phyloP scores from a whole-genome alignment of 1,140 invertebrate species.

The Bombyx mandarina region DNA sequence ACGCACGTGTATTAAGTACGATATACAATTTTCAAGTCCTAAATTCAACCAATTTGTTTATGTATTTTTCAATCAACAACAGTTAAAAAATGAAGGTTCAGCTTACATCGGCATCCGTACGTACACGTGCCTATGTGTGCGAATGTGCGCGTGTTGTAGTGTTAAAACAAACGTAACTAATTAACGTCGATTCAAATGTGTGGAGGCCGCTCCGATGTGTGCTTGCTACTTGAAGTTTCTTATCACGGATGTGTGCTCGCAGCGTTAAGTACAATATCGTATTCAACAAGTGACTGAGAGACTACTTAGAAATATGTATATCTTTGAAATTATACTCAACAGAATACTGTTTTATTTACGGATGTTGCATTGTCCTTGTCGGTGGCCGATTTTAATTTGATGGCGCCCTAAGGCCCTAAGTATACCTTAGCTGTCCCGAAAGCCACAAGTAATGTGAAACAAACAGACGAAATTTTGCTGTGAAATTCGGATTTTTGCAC shows the following conservation, averaged over 20 bases:
- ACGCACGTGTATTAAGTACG: no score
- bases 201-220: conserved; percentile 45
- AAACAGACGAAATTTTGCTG: no score
- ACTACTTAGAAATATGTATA: conserved; percentile 24
- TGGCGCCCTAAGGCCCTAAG: no score
- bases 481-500: no score
- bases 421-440: no score
- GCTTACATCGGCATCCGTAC: conserved; percentile 26
- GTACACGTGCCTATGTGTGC: conserved; percentile 16
- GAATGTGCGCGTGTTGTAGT: conserved; percentile 24
- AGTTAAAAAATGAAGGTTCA: conserved; percentile 41
- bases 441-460: no score
- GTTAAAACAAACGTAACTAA: conserved; percentile 57
- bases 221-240: conserved; percentile 23
- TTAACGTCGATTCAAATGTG: conserved; percentile 62
- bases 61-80: conserved; percentile 38
- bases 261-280: conserved; percentile 32
- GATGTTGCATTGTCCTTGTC: conserved; percentile 9
- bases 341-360: not conserved
- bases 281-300: conserved; percentile 26
- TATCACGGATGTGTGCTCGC: conserved; percentile 39
- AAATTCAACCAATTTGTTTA: conserved; percentile 27
- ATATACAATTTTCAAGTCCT: conserved; percentile 2
- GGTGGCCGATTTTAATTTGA: not conserved
- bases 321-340: conserved; percentile 11